Conservation (phyloP, 2,888 invertebrate genomes). For the Meta bourneti region DNA sequence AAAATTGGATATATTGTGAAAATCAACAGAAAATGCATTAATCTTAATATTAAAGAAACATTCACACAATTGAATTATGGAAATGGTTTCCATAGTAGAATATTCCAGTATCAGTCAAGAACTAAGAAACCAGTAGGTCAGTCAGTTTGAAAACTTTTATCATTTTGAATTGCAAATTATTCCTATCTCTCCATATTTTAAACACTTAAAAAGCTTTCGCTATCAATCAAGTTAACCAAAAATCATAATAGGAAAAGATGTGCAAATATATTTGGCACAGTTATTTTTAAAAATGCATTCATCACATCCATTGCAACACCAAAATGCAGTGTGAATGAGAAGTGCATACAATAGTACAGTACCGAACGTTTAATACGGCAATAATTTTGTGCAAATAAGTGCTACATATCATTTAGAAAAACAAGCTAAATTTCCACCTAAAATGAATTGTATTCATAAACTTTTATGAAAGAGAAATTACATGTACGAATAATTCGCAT, state of each 20-base stretch:
- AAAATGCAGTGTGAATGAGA: conserved; percentile 47
- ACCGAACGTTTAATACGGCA: background rate
- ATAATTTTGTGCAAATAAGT: conserved; percentile 7
- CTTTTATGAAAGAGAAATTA: background rate
- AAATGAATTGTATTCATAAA: conserved; percentile 2
- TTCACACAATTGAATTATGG: too few relatives aligned
- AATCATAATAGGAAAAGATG: background rate
- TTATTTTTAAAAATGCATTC: conserved; percentile 17
- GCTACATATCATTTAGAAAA: background rate
- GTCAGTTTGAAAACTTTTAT: too few relatives aligned
- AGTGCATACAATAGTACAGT: conserved; percentile 1
- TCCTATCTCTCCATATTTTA: too few relatives aligned
- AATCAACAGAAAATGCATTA: too few relatives aligned
- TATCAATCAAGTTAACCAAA: background rate
- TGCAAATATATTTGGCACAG: conserved; percentile 68
- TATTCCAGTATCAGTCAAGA: too few relatives aligned
- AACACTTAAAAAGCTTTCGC: background rate
- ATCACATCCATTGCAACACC: conserved; percentile 47
- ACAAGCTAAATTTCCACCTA: background rate
- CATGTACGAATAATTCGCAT: conserved; percentile 1
- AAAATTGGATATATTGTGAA: too few relatives aligned
- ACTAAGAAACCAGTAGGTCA: too few relatives aligned
- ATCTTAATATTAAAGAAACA: too few relatives aligned
- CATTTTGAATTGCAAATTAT: too few relatives aligned
- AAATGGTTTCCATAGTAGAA: too few relatives aligned